Conservation (phyloP, 1,140 invertebrate genomes). For the Cepaea nemoralis region DNA sequence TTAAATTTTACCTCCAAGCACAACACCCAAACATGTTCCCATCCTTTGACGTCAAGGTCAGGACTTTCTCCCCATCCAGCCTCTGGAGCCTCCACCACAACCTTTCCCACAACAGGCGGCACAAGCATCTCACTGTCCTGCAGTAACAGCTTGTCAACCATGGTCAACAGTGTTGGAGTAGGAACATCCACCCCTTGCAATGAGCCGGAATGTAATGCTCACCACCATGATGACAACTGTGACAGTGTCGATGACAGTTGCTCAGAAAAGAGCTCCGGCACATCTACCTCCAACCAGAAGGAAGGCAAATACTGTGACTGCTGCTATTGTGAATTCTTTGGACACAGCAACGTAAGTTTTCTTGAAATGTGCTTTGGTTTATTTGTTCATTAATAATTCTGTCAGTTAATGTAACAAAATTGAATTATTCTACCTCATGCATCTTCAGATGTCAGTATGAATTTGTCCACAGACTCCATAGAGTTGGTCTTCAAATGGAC, state of each 20-base stretch:
- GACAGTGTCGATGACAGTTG: slow-evolving; percentile 73
- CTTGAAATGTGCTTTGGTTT: not conserved
- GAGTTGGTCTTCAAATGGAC: too few species aligned
- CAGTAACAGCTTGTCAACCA: slow-evolving; percentile 46
- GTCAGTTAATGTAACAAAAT: too few species aligned
- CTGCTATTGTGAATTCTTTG: slow-evolving; percentile 83
- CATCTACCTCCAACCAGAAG: slow-evolving; percentile 72
- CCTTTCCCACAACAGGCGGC: not conserved
- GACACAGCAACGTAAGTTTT: slow-evolving; percentile 77
- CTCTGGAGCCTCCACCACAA: not conserved
- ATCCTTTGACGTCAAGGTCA: not conserved
- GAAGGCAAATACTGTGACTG: slow-evolving; percentile 80
- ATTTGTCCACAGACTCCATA: too few species aligned
- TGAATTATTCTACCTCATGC: too few species aligned
- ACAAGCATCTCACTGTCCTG: not conserved
- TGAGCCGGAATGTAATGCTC: slow-evolving; percentile 65
- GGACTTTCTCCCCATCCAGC: not conserved
- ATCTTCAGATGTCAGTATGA: too few species aligned
- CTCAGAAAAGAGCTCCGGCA: slow-evolving; percentile 74
- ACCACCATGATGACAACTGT: slow-evolving; percentile 69
- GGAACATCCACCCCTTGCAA: slow-evolving; percentile 65
- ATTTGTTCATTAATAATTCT: too few species aligned
- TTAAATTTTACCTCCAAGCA: slow-evolving; percentile 15
- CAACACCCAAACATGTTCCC: slow-evolving; percentile 20
- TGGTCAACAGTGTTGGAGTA: slow-evolving; percentile 66